These are phyloP conservation scores for Elephas maximus DNA, from an alignment of 2,113 vertebrate genomes.

Conservation along the genomic window DNA sequence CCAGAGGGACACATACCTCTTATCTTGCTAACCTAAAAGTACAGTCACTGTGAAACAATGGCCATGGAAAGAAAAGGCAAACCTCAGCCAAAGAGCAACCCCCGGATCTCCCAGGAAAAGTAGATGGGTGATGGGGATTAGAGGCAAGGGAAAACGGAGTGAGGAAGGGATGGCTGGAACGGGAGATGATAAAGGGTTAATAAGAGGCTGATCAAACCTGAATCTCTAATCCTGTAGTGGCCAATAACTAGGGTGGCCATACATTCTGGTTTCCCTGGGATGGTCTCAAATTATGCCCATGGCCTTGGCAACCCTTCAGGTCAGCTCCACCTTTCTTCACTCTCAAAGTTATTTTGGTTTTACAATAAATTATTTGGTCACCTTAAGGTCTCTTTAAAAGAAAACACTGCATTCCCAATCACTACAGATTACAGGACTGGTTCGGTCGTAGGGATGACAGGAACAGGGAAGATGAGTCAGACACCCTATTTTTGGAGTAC, in stretches of 20 bases:
- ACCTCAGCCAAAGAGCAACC: neutral
- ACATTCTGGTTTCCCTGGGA: neutral
- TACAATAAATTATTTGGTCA: neutral
- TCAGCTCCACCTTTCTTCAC: neutral
- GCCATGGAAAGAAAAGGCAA: neutral
- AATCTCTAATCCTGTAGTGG: too few species aligned
- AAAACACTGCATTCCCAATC: neutral
- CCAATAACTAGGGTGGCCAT: neutral
- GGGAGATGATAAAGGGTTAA: neutral
- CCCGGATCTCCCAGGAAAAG: neutral
- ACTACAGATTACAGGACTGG: neutral
- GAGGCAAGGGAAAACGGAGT: rapidly evolving
- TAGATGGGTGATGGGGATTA: neutral
- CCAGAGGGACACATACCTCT: neutral
- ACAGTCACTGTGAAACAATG: neutral
- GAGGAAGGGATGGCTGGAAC: neutral
- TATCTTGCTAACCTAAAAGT: neutral
- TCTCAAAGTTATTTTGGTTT: neutral
- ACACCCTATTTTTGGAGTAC: neutral
- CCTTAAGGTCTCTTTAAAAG: neutral
- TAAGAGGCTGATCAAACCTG: neutral
- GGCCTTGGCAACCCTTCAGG: neutral
- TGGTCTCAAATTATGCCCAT: neutral
- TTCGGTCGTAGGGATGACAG: too few species aligned
- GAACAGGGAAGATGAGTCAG: neutral